Conservation (phyloP, 35 echinoderm and acorn worm genomes). For the Heliocidaris erythrogramma region DNA sequence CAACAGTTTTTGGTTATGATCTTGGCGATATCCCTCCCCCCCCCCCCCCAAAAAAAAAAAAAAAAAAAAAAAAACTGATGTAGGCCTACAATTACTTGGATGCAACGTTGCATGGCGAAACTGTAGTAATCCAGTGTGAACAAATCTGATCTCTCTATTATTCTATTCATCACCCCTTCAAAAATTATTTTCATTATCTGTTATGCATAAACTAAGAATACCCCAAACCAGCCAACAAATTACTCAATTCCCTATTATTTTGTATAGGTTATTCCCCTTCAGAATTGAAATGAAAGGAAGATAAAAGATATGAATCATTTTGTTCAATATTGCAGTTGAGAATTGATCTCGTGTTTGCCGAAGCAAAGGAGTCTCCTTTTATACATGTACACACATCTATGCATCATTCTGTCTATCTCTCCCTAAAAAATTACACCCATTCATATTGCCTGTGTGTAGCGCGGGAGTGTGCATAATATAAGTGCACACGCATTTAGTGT, state of each 20-base stretch:
- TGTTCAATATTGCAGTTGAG: not conserved
- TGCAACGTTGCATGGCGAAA: not conserved
- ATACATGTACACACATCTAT: too few species aligned
- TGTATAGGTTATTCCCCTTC: not conserved
- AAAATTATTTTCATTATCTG: not conserved
- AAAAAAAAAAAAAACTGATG: too few species aligned
- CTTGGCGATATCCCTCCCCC: too few species aligned
- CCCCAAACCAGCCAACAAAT: not conserved
- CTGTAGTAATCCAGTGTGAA: not conserved
- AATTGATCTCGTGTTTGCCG: not conserved
- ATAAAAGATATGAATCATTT: not conserved
- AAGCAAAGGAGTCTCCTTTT: too few species aligned
- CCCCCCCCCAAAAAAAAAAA: too few species aligned
- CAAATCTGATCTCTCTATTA: not conserved
- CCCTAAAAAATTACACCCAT: not conserved
- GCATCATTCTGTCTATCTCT: too few species aligned
- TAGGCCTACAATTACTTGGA: too few species aligned
- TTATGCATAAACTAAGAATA: not conserved
- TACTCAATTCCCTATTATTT: not conserved
- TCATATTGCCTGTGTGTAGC: not conserved
- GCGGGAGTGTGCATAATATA: not conserved
- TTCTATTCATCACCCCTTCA: not conserved
- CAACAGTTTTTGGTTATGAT: too few species aligned
- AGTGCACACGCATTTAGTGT: not conserved
- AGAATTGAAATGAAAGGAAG: not conserved